Evolutionary conservation across 1,140 invertebrate genomes (phyloP).

Genomic region (Nephotettix cincticeps): DNA sequence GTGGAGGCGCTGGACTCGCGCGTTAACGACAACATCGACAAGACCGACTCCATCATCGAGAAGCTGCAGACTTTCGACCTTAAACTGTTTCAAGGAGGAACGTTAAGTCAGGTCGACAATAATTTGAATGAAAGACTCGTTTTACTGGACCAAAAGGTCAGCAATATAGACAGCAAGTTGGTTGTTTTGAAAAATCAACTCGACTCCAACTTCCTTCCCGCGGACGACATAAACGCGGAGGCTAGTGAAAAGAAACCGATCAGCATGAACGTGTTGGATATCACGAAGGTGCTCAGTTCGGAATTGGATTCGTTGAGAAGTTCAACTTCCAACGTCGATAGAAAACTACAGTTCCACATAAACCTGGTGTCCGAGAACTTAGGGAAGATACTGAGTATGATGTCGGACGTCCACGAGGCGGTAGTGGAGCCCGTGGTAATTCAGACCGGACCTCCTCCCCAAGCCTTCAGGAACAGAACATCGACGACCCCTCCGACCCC

Average conservation of each 20-base stretch:
- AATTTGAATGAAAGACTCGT: constrained; percentile 62
- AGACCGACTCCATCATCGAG: constrained; percentile 76
- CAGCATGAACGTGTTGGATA: constrained; percentile 69
- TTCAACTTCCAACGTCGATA: constrained; percentile 73
- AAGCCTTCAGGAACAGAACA: constrained; percentile 46
- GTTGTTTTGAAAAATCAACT: constrained; percentile 76
- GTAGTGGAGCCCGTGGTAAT: constrained; percentile 58
- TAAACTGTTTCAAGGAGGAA: constrained; percentile 62
- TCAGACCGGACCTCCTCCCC: constrained; percentile 19
- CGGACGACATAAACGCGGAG: constrained; percentile 78
- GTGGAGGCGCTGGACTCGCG: constrained; percentile 76
- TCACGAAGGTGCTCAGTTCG: constrained; percentile 72
- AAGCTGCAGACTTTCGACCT: constrained; percentile 70
- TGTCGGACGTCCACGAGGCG: constrained; percentile 76
- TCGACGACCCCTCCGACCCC: constrained; percentile 31
- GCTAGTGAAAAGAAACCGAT: constrained; percentile 82
- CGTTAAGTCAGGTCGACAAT: constrained; percentile 42
- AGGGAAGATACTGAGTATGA: constrained; percentile 70
- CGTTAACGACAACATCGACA: constrained; percentile 79
- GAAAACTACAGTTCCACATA: constrained; percentile 81
- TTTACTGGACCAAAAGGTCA: constrained; percentile 76
- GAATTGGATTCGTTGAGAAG: constrained; percentile 72
- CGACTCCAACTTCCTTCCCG: constrained; percentile 74
- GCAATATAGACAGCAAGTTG: constrained; percentile 75
- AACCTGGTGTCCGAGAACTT: constrained; percentile 78